Percentiles rank a stretch among this genome's conserved stretches.
phyloP scores from a whole-genome alignment of 2,888 invertebrate genomes.

The Athrips mouffetella region DNA sequence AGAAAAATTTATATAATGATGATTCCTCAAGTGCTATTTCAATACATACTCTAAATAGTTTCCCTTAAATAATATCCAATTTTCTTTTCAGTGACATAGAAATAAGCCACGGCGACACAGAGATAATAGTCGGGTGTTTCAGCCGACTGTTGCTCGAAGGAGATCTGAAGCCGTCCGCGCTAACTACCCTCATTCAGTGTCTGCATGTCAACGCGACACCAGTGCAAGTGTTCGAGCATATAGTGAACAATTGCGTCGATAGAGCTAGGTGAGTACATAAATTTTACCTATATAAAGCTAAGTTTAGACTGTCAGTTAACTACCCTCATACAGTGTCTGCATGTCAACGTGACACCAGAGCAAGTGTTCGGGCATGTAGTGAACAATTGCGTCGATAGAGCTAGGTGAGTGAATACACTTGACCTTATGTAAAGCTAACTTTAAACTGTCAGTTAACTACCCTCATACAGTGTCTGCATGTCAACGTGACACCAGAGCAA shows the following conservation, averaged over 20 bases:
- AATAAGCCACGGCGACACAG: slow-evolving; percentile 48
- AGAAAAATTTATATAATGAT: too few relatives aligned
- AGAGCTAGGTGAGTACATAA: background rate
- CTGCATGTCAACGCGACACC: slow-evolving; percentile 35
- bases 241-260: slow-evolving; percentile 19
- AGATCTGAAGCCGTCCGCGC: slow-evolving; percentile 26
- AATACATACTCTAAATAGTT: too few relatives aligned
- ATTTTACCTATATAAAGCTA: too few relatives aligned
- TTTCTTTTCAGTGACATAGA: slow-evolving; percentile 50
- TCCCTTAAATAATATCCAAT: too few relatives aligned
- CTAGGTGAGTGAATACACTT: background rate
- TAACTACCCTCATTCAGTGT: slow-evolving; percentile 45
- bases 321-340: slow-evolving; percentile 46
- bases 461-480: slow-evolving; percentile 44
- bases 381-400: slow-evolving; percentile 5
- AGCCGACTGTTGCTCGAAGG: slow-evolving; percentile 29
- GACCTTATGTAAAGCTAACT: too few relatives aligned
- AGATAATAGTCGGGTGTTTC: slow-evolving; percentile 24
- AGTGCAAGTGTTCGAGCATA: slow-evolving; percentile 27
- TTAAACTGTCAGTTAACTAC: too few relatives aligned
- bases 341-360: slow-evolving; percentile 22
- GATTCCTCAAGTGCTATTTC: too few relatives aligned
- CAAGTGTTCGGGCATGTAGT: slow-evolving; percentile 30
- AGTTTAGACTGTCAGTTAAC: too few relatives aligned
- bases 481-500: slow-evolving; percentile 13